A percentile compares a stretch with the other conserved stretches of the same genome.
Conservation (phyloP, 2,113 vertebrate species). For the Gallinago jamesoni region DNA sequence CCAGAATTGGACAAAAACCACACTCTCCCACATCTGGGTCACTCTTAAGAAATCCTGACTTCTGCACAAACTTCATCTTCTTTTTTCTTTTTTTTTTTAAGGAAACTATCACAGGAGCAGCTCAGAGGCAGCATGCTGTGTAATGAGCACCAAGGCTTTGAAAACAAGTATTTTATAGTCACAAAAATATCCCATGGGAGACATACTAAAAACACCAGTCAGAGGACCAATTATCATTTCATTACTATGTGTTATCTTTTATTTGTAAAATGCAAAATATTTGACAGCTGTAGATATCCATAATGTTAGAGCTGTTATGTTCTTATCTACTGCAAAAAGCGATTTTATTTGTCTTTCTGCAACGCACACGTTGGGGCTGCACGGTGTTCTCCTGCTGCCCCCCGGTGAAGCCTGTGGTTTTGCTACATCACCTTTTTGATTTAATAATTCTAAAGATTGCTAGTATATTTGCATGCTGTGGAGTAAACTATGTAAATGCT, state of each 20-base stretch:
- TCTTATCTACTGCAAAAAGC: not conserved
- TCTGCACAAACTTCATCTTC: not conserved
- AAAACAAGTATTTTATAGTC: not conserved
- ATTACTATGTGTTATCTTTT: not conserved
- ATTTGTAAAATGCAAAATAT: not conserved
- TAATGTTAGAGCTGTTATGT: not conserved
- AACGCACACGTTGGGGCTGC: rapidly evolving
- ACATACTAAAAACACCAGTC: not conserved
- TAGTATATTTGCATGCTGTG: not conserved
- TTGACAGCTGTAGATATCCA: not conserved
- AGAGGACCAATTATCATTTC: not conserved
- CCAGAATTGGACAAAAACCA: not conserved
- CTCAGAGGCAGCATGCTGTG: not conserved
- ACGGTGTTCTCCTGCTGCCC: not conserved
- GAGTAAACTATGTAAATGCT: not conserved
- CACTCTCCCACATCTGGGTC: not conserved
- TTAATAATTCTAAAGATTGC: not conserved
- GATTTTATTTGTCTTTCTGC: not conserved
- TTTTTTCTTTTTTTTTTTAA: not conserved
- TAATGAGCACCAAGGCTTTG: not conserved
- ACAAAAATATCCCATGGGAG: not conserved
- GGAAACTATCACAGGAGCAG: not conserved
- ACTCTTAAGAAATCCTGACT: not conserved
- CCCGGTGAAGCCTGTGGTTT: not conserved
- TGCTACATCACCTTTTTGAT: not conserved